These are phyloP conservation scores for Gallinago undulata DNA, from an alignment of 2,113 vertebrate species.

Conservation along the genomic window DNA sequence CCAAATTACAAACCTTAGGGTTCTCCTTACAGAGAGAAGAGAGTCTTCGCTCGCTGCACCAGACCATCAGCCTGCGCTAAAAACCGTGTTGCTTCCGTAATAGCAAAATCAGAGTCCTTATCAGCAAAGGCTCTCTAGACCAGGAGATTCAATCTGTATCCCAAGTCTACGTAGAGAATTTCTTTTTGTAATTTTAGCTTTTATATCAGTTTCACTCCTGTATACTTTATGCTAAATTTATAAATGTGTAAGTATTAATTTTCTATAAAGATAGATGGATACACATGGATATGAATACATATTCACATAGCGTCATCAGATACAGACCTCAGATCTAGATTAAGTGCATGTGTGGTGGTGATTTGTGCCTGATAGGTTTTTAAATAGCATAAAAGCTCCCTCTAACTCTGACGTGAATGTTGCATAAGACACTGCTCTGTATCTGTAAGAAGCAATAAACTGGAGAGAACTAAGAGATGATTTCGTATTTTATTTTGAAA, in stretches of 20 bases:
- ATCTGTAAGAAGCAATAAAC: background rate
- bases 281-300: background rate
- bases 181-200: background rate
- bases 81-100: background rate
- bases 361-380: background rate
- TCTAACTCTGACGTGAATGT: background rate
- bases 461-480: background rate
- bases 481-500: background rate
- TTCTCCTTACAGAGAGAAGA: background rate
- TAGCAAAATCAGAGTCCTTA: background rate
- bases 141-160: background rate
- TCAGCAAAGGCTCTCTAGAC: background rate
- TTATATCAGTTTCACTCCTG: background rate
- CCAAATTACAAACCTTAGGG: background rate
- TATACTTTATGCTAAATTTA: background rate
- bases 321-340: background rate
- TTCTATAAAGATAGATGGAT: background rate
- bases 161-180: background rate
- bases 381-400: background rate
- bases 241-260: background rate
- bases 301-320: background rate
- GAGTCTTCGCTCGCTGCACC: background rate
- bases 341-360: background rate
- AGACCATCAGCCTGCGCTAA: background rate
- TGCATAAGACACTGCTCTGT: background rate